A percentile compares a stretch with the other conserved stretches of the same genome.
These are phyloP conservation scores for Cerastoderma edule DNA, from an alignment of 2,888 invertebrate genomes.

Conservation along the genomic window DNA sequence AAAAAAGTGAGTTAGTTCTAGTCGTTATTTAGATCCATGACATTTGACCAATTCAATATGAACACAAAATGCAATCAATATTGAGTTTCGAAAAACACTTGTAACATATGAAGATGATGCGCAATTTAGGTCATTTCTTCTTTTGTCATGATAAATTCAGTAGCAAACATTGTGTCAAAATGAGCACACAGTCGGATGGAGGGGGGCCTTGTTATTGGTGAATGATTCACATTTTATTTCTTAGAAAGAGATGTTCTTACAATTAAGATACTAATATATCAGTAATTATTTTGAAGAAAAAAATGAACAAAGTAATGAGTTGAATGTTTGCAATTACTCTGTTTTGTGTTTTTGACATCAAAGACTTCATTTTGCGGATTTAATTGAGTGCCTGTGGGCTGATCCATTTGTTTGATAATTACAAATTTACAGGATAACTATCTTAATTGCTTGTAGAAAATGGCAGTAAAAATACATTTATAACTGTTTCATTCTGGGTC, in stretches of 20 bases:
- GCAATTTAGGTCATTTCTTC: not conserved
- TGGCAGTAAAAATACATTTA: too few relatives aligned
- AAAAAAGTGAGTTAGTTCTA: too few relatives aligned
- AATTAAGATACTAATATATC: too few relatives aligned
- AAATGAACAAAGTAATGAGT: not conserved
- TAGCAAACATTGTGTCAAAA: constrained; percentile 5
- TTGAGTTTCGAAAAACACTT: too few relatives aligned
- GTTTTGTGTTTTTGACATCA: constrained; percentile 16
- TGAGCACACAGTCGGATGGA: too few relatives aligned
- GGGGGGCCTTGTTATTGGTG: too few relatives aligned
- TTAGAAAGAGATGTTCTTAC: too few relatives aligned
- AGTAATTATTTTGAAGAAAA: not conserved
- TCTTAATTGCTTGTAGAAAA: constrained; percentile 3
- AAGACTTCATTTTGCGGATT: constrained; percentile 3
- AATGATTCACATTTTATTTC: too few relatives aligned
- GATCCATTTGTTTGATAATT: constrained; percentile 1
- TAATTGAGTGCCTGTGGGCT: not conserved
- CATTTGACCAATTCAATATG: too few relatives aligned
- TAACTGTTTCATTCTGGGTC: too few relatives aligned
- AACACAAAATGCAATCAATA: too few relatives aligned
- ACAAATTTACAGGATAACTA: constrained; percentile 2
- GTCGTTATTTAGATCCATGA: too few relatives aligned
- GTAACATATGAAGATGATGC: not conserved
- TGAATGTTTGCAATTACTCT: not conserved
- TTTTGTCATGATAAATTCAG: constrained; percentile 10